phyloP scores from a whole-genome alignment of 2,113 vertebrate species.

The Scatophagus argus region DNA sequence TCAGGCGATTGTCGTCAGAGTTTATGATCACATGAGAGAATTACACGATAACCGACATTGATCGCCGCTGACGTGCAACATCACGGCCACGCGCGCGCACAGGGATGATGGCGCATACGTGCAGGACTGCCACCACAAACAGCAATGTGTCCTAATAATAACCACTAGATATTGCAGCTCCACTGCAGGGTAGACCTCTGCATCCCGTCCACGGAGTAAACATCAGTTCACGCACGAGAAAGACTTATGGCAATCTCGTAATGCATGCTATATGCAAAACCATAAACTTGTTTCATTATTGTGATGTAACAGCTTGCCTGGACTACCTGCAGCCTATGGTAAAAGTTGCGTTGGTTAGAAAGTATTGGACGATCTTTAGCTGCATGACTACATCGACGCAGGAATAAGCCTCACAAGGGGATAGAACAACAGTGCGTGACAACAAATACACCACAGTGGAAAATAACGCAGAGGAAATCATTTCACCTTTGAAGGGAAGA shows the following conservation, averaged over 20 bases:
- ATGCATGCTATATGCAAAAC: background rate
- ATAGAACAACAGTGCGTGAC: conserved; percentile 41
- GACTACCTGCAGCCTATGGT: background rate
- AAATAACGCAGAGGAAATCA: conserved; percentile 44
- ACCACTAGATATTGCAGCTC: conserved; percentile 18
- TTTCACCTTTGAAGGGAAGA: conserved; percentile 82
- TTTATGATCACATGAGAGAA: conserved; percentile 41
- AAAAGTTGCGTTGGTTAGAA: conserved; percentile 41
- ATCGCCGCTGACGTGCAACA: conserved; percentile 41
- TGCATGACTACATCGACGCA: background rate
- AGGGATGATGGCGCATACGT: conserved; percentile 69
- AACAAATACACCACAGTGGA: conserved; percentile 39
- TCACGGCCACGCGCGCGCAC: conserved; percentile 36
- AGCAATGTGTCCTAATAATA: conserved; percentile 58
- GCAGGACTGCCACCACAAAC: conserved; percentile 55
- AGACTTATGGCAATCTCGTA: background rate
- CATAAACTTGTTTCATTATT: conserved; percentile 16
- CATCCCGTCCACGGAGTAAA: conserved; percentile 37
- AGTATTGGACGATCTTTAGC: background rate
- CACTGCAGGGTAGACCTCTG: conserved; percentile 44
- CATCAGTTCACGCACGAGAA: conserved; percentile 4
- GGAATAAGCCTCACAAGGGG: background rate
- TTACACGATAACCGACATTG: conserved; percentile 52
- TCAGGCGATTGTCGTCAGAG: conserved; percentile 38
- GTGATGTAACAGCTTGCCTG: background rate